phyloP scores from a whole-genome alignment of 2,113 vertebrate species.

The Callocephalon fimbriatum region DNA sequence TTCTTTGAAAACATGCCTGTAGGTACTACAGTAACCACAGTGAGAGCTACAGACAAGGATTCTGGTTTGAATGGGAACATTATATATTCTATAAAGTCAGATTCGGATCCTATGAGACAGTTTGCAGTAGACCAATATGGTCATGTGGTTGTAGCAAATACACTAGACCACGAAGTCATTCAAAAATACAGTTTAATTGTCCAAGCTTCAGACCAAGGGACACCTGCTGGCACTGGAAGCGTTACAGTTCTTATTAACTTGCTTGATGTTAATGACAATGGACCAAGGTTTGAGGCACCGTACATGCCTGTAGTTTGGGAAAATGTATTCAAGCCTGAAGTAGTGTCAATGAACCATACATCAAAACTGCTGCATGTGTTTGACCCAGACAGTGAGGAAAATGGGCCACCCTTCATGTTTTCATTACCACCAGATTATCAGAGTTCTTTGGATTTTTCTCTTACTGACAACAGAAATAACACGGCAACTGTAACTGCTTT shows the following conservation, averaged over 20 bases:
- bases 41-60: conserved; percentile 86
- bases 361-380: conserved; percentile 81
- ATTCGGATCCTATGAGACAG: conserved; percentile 81
- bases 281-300: conserved; percentile 83
- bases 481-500: conserved; percentile 85
- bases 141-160: conserved; percentile 76
- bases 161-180: conserved; percentile 81
- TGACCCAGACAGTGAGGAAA: conserved; percentile 82
- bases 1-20: conserved; percentile 81
- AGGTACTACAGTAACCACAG: conserved; percentile 81
- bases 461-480: conserved; percentile 87
- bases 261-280: conserved; percentile 89
- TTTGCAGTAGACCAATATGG: conserved; percentile 84
- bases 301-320: conserved; percentile 88
- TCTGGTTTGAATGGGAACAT: conserved; percentile 85
- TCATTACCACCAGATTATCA: conserved; percentile 76
- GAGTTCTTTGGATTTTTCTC: conserved; percentile 83
- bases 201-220: conserved; percentile 84
- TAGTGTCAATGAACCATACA: conserved; percentile 82
- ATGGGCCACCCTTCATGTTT: conserved; percentile 86
- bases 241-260: conserved; percentile 83
- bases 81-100: conserved; percentile 81
- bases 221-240: conserved; percentile 79
- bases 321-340: conserved; percentile 79
- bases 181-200: conserved; percentile 81